Base-by-base conservation (phyloP, 1,140 invertebrate species). In the Chelonus insularis region DNA sequence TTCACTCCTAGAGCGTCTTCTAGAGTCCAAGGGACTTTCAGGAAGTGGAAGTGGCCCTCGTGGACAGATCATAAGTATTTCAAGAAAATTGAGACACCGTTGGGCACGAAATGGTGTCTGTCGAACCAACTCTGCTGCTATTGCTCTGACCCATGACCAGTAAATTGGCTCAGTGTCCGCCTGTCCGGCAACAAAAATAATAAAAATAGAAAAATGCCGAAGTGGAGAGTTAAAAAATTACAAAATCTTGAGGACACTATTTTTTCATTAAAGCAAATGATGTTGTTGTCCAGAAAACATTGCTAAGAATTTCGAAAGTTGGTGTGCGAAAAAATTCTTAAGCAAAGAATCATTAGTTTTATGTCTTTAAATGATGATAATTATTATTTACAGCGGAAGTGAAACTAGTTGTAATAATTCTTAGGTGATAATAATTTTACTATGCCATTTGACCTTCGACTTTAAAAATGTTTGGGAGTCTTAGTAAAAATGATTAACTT, bases 71-170 rank as follows among this genome's bases (percentile, higher is more conserved):
- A 76, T 81, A 14, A 81, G 61, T n/a, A 82, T 82, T 41, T 78
- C 79, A 0, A 81, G 54, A 63, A 82, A 81, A 63, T 82, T 81
- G 0, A 81, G 48, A 39, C 77, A 80, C 0, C 78, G 72, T 18
- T 73, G 77, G 0, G 84, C 80, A 4, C 86, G 83, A n/a, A 88
- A 77, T 2, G 86, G 86, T 2, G 86, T 88, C 67, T 88, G 86
- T 1, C 85, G 78, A 21, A 88, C 83, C 2, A 88, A 75, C 69
- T 88, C 86, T 0, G 85, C 84, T 0, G 86, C 86, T 29, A 88
- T 82, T 0, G 84, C 83, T 60, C 84, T 83, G 12, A 86, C 85
- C 86, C 86, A 88, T 1, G 84, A 79, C 75, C 85, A 85, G 68
- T 86, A 88, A 18, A 83, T 78, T 7, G 78, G 76, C 60, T 87